Conservation (phyloP, 2,888 invertebrate species). For the Liposcelis brunnea region DNA sequence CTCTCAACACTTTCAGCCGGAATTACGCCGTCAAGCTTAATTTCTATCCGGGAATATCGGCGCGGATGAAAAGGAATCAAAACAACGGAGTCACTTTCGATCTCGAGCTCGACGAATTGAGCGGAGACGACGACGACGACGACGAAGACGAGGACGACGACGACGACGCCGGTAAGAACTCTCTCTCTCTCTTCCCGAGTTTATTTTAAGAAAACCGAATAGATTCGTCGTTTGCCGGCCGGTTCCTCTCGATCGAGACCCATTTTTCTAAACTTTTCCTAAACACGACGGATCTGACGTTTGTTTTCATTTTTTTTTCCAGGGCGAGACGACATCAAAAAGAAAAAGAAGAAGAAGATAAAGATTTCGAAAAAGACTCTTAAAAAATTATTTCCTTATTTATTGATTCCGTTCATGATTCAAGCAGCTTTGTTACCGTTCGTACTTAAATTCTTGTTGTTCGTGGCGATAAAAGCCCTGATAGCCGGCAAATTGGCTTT, state of each 20-base stretch:
- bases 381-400: slow-evolving; percentile 18
- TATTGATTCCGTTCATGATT: slow-evolving; percentile 20
- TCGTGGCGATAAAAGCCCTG: slow-evolving; percentile 20
- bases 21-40: neutral
- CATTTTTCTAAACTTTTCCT: too few relatives aligned
- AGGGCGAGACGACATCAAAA: slow-evolving; percentile 9
- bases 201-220: too few relatives aligned
- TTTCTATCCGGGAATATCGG: slow-evolving; percentile 3
- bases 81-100: slow-evolving; percentile 8
- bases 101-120: slow-evolving; percentile 7
- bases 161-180: neutral
- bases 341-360: slow-evolving; percentile 15
- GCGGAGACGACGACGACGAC: slow-evolving; percentile 1
- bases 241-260: too few relatives aligned
- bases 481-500: slow-evolving; percentile 19
- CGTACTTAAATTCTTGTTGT: slow-evolving; percentile 19
- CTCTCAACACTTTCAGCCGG: slow-evolving; percentile 3
- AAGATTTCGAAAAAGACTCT: slow-evolving; percentile 14
- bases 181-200: too few relatives aligned
- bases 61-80: slow-evolving; percentile 2
- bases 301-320: neutral
- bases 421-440: slow-evolving; percentile 20
- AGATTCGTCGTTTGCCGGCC: too few relatives aligned
- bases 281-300: too few relatives aligned
- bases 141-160: neutral